Percentiles rank a stretch among this genome's conserved stretches.
Conservation (phyloP, 2,797 vertebrate genomes). For the Podargus strigoides region DNA sequence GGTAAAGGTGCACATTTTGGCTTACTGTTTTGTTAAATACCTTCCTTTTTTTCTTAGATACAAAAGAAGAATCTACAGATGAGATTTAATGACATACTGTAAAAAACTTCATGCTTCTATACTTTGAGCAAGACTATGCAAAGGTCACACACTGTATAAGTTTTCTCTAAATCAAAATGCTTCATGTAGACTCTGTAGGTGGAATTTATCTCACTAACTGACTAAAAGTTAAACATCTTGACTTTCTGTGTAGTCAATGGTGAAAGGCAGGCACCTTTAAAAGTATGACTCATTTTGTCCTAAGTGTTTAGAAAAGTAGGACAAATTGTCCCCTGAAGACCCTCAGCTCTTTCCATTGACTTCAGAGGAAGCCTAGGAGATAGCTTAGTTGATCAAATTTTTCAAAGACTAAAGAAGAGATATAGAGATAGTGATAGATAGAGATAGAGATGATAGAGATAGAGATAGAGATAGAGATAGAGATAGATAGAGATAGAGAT, state of each 20-base stretch:
- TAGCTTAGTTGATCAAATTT: not conserved
- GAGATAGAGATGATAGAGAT: too few relatives aligned
- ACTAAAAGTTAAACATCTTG: not conserved
- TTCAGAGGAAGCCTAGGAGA: not conserved
- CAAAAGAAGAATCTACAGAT: not conserved
- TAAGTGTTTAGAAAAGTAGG: not conserved
- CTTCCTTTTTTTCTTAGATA: not conserved
- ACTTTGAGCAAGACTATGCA: not conserved
- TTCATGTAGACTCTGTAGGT: not conserved
- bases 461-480: too few relatives aligned
- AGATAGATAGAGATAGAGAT: too few relatives aligned
- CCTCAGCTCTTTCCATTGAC: not conserved
- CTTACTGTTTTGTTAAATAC: not conserved
- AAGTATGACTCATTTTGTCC: constrained; percentile 19
- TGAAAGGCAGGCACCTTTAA: constrained; percentile 2
- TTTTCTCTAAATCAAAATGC: not conserved
- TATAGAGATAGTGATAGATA: too few relatives aligned
- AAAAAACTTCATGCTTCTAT: not conserved
- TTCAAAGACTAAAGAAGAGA: not conserved
- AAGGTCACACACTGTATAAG: not conserved
- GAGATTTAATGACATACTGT: not conserved
- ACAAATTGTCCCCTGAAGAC: constrained; percentile 5
- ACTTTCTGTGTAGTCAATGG: not conserved
- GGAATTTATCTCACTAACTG: not conserved
- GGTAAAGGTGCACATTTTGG: not conserved